Evolutionary conservation across 2,888 invertebrate species (phyloP).

Genomic region (Tipula lateralis): DNA sequence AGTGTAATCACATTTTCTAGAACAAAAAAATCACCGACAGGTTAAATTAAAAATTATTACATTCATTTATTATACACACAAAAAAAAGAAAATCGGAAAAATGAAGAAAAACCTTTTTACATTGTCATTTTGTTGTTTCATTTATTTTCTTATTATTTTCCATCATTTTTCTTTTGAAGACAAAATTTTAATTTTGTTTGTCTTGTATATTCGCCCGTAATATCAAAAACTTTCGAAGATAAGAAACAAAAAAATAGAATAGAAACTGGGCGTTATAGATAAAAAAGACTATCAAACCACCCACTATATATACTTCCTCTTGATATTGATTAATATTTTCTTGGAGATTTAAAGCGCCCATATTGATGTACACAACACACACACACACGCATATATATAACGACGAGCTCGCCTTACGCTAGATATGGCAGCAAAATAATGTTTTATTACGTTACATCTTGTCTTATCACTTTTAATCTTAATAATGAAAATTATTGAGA

Average conservation of each 20-base stretch:
- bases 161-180: not conserved
- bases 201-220: not conserved
- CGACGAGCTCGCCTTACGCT: not conserved
- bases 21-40: not conserved
- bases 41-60: constrained; percentile 15
- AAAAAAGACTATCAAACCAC: constrained; percentile 7
- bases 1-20: not conserved
- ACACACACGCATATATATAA: too few relatives aligned
- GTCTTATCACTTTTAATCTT: constrained; percentile 2
- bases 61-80: not conserved
- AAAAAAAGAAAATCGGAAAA: not conserved
- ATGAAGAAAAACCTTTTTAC: not conserved
- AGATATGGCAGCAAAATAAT: not conserved
- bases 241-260: not conserved
- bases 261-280: not conserved
- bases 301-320: not conserved
- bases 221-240: not conserved
- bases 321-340: not conserved
- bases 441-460: not conserved
- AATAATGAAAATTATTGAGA: constrained; percentile 3
- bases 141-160: not conserved
- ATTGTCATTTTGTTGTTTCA: not conserved
- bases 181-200: not conserved
- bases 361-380: not conserved
- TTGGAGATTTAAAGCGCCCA: not conserved